Conservation (phyloP, 2,113 vertebrate genomes). For the Baryphthengus martii region DNA sequence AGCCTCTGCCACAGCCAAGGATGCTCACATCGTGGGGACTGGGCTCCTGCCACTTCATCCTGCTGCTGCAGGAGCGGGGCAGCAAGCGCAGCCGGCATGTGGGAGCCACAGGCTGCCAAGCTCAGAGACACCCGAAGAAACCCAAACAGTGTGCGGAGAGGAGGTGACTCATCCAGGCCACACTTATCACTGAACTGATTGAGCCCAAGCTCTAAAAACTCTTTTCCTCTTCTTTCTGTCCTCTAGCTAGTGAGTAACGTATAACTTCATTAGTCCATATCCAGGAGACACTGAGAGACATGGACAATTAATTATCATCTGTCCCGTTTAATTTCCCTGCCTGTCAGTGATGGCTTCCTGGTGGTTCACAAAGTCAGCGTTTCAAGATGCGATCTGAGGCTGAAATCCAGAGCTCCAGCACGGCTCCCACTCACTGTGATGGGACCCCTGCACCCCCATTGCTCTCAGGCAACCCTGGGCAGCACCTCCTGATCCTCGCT, state of each 20-base stretch:
- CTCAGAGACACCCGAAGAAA: neutral
- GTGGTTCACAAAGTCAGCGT: neutral
- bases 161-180: neutral
- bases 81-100: neutral
- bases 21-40: neutral
- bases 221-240: neutral
- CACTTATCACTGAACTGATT: neutral
- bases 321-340: conserved; percentile 5
- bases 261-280: neutral
- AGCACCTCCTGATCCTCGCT: neutral
- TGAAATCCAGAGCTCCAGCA: neutral
- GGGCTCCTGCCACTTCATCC: neutral
- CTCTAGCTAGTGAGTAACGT: neutral
- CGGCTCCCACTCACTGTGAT: fast-evolving
- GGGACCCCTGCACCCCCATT: neutral
- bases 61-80: fast-evolving
- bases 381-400: neutral
- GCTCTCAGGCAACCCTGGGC: neutral
- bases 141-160: fast-evolving
- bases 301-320: conserved; percentile 35
- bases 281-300: neutral
- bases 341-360: neutral
- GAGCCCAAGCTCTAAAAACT: neutral
- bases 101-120: neutral
- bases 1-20: neutral